phyloP scores from a whole-genome alignment of 2,113 vertebrate species.

The Nerophis ophidion region DNA sequence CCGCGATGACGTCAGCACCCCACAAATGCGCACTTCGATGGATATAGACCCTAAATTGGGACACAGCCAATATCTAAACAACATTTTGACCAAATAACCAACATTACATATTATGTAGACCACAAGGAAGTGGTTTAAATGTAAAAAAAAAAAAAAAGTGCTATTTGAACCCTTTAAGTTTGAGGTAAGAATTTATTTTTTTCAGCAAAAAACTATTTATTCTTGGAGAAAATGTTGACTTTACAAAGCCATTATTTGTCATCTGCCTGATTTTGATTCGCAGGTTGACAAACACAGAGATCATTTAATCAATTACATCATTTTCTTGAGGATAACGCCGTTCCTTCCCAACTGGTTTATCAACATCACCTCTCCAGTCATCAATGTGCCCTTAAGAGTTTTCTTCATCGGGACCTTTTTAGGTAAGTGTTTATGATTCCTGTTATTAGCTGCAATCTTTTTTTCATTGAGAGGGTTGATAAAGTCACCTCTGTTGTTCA shows the following conservation, averaged over 20 bases:
- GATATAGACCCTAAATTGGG: too few relatives aligned
- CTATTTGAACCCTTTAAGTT: too few relatives aligned
- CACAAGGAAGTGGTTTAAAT: too few relatives aligned
- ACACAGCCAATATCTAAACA: too few relatives aligned
- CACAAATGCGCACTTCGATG: too few relatives aligned
- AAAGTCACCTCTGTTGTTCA: constrained; percentile 16
- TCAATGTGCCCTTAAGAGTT: constrained; percentile 93
- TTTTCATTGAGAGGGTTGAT: neutral
- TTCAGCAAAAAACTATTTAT: too few relatives aligned
- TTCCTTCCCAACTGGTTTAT: constrained; percentile 99
- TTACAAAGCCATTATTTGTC: neutral
- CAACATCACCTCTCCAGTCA: constrained; percentile 97
- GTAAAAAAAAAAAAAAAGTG: too few relatives aligned
- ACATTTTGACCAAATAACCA: too few relatives aligned
- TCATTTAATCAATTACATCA: constrained; percentile 99
- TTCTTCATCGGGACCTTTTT: constrained; percentile 98
- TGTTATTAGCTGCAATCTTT: neutral
- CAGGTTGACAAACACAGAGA: constrained; percentile 93
- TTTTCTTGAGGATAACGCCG: constrained; percentile 97
- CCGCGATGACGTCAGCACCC: too few relatives aligned
- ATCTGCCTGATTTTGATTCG: neutral
- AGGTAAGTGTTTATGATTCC: constrained; percentile 74
- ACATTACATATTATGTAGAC: too few relatives aligned
- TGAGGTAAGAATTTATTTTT: too few relatives aligned
- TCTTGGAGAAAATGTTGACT: neutral